phyloP scores from a whole-genome alignment of 2,888 invertebrate species.

The Emmelina monodactyla region DNA sequence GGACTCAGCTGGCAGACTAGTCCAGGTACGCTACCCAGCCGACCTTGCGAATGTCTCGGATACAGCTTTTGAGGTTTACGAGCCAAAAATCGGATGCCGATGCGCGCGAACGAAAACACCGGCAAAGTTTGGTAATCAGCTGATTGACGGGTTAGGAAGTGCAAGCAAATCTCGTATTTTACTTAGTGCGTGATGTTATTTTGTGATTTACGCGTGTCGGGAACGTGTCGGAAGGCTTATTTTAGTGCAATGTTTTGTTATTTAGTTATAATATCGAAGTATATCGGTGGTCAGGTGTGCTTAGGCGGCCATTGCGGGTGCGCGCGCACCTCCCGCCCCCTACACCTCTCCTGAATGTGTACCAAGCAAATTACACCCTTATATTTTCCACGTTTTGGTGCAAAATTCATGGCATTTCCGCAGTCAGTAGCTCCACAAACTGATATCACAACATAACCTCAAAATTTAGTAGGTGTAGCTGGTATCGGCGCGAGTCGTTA shows the following conservation, averaged over 20 bases:
- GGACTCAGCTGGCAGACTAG: conserved; percentile 99
- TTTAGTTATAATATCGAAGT: conserved; percentile 46
- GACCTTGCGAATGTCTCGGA: conserved; percentile 41
- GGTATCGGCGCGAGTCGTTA: conserved; percentile 37
- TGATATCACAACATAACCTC: conserved; percentile 65
- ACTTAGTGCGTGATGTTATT: neutral
- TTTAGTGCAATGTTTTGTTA: conserved; percentile 31
- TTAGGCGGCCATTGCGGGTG: conserved; percentile 58
- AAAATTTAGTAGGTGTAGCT: conserved; percentile 45
- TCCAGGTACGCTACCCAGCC: conserved; percentile 82
- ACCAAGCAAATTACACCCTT: conserved; percentile 38
- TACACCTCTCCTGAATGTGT: conserved; percentile 31
- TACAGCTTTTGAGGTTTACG: conserved; percentile 37
- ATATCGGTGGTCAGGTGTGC: conserved; percentile 57
- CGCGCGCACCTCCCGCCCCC: conserved; percentile 54
- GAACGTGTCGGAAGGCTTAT: neutral
- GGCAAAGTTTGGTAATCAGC: conserved; percentile 62
- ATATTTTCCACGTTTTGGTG: conserved; percentile 34
- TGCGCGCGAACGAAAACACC: conserved; percentile 40
- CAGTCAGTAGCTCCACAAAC: conserved; percentile 48
- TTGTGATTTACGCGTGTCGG: neutral
- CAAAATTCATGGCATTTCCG: conserved; percentile 25
- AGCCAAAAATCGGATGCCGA: conserved; percentile 29
- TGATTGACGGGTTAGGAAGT: conserved; percentile 43
- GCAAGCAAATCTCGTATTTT: conserved; percentile 7